Conservation (phyloP, 2,113 vertebrate genomes). For the Lagopus muta region DNA sequence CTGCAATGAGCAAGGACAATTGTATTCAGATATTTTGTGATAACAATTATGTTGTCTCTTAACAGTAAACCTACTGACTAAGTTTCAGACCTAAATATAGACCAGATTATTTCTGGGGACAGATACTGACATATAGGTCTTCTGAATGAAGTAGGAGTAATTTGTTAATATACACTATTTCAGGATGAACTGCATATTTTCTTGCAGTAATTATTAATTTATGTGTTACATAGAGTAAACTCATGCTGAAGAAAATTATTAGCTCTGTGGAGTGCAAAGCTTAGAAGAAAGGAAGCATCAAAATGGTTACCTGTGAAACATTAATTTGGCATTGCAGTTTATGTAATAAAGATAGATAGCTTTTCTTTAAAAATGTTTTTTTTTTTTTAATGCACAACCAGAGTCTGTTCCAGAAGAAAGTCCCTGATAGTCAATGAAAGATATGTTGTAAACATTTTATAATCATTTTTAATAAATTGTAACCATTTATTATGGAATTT, state of each 20-base stretch:
- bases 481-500: not conserved
- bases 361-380: not conserved
- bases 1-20: not conserved
- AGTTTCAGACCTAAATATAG: not conserved
- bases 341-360: not conserved
- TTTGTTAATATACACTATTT: not conserved
- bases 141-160: not conserved
- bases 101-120: not conserved
- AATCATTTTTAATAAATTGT: not conserved
- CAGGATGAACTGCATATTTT: not conserved
- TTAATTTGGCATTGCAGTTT: not conserved
- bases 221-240: not conserved
- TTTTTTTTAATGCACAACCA: not conserved
- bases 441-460: not conserved
- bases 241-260: not conserved
- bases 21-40: not conserved
- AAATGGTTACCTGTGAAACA: not conserved
- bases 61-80: not conserved
- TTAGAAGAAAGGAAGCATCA: not conserved
- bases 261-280: not conserved
- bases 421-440: not conserved
- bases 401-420: not conserved
- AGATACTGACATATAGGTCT: not conserved
- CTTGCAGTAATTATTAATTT: not conserved
- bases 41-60: not conserved